Conservation (phyloP, 2,888 invertebrate genomes). For the Ennomos erosarius region DNA sequence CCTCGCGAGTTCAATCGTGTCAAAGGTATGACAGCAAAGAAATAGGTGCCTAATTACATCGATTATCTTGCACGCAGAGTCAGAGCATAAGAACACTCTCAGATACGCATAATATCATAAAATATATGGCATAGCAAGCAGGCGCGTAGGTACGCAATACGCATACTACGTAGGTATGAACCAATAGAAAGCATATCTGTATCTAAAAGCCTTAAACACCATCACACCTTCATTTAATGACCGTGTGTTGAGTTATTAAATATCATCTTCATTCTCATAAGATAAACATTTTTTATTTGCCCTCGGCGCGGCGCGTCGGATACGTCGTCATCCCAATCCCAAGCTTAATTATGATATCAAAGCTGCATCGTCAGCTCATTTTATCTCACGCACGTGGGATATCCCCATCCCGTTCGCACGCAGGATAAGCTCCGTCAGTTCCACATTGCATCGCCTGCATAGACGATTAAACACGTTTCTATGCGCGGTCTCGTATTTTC, state of each 20-base stretch:
- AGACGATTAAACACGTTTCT: constrained; percentile 83
- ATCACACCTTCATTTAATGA: constrained; percentile 63
- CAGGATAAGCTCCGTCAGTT: constrained; percentile 55
- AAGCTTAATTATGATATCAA: constrained; percentile 82
- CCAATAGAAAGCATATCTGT: constrained; percentile 49
- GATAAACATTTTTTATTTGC: constrained; percentile 77
- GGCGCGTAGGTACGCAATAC: constrained; percentile 31
- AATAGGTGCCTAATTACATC: constrained; percentile 32
- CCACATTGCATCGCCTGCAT: constrained; percentile 66
- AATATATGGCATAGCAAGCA: too few relatives aligned
- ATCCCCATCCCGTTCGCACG: constrained; percentile 61
- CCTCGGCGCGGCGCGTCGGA: constrained; percentile 43
- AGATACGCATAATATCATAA: constrained; percentile 41
- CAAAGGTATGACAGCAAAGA: constrained; percentile 38
- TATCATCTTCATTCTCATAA: constrained; percentile 70
- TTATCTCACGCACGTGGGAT: constrained; percentile 54
- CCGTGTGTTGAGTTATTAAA: constrained; percentile 69
- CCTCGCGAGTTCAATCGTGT: constrained; percentile 23
- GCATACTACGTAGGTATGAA: constrained; percentile 41
- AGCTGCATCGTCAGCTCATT: constrained; percentile 68
- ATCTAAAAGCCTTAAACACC: constrained; percentile 49
- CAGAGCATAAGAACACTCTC: constrained; percentile 44
- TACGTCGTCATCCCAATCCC: constrained; percentile 49
- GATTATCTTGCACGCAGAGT: constrained; percentile 38
- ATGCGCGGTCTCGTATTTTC: constrained; percentile 81